Base-by-base conservation (phyloP, 2,888 invertebrate genomes). In the Coenonympha arcania region DNA sequence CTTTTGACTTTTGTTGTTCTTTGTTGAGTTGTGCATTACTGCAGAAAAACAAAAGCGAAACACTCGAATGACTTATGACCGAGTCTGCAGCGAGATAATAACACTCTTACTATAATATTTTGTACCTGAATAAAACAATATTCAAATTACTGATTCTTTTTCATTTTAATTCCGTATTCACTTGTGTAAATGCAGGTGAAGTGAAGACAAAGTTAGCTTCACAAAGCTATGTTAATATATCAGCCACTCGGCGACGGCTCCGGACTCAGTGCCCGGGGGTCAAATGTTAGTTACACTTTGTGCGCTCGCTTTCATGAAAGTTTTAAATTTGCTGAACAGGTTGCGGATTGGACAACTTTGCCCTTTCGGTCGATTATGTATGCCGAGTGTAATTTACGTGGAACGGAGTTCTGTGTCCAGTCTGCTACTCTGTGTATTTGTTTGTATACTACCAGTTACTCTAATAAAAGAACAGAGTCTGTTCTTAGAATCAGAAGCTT, bases 241-340 rank as follows among this genome's bases (percentile, higher is more conserved):
- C 24, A 24, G 11, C 33, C 1, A 24, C n/a, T 22, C 22, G 6
- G n/a, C 6, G 31, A 20, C 31, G 34, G 13, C 22, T n/a, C 44
- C 1, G 34, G 34, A n/a, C n/a, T n/a, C n/a, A n/a, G 44, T 22
- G 6, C 6, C 39, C 6, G 20, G 11, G n/a, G 44, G 24, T 44
- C 34, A 44, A 44, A 44, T 16, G 33, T 8, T 33, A 33, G 34
- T 44, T 34, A 34, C 44, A 50, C 52, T 56, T 51, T 48, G 50
- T 50, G 42, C 50, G 50, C 39, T 46, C 40, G 52, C 55, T 52
- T 51, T 41, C 42, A 42, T n/a, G 36, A 57, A 55, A 55, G 46
- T 57, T 57, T 57, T 48, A 52, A 46, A 57, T 55, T 52, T 50
- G 48, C 44, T 16, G 45, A 45, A 46, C 52, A 47, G 48, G 43